These are phyloP conservation scores for Turnix velox DNA, from an alignment of 2,113 vertebrate genomes.

Conservation along the genomic window DNA sequence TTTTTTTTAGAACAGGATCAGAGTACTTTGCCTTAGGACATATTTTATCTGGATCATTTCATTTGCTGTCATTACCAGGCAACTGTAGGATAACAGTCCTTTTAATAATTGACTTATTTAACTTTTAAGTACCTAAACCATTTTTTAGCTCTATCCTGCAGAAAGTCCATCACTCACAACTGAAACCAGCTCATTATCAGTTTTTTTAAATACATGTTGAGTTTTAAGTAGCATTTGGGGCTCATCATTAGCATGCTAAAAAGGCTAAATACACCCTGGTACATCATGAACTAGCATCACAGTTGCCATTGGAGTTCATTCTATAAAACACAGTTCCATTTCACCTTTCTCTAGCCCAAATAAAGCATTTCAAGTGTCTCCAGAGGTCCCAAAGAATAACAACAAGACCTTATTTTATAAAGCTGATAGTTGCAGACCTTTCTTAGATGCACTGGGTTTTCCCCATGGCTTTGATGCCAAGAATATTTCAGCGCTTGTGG, in stretches of 20 bases:
- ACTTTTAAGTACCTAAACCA: background rate
- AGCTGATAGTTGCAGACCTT: conserved; percentile 9
- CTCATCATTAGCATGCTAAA: background rate
- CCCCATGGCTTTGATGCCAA: background rate
- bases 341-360: background rate
- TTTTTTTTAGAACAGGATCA: background rate
- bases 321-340: background rate
- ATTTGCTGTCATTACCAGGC: background rate
- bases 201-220: background rate
- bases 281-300: background rate
- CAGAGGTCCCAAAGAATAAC: background rate
- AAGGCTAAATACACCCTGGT: background rate
- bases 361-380: background rate
- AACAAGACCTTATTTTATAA: conserved; percentile 4
- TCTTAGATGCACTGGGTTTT: background rate
- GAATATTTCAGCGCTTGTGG: background rate
- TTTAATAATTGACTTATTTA: background rate
- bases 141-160: background rate
- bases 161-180: background rate
- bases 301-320: background rate
- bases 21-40: background rate
- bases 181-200: background rate
- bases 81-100: background rate
- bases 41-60: background rate
- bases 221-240: background rate